Base-by-base conservation (phyloP, 1,140 invertebrate genomes). In the Ips typographus region DNA sequence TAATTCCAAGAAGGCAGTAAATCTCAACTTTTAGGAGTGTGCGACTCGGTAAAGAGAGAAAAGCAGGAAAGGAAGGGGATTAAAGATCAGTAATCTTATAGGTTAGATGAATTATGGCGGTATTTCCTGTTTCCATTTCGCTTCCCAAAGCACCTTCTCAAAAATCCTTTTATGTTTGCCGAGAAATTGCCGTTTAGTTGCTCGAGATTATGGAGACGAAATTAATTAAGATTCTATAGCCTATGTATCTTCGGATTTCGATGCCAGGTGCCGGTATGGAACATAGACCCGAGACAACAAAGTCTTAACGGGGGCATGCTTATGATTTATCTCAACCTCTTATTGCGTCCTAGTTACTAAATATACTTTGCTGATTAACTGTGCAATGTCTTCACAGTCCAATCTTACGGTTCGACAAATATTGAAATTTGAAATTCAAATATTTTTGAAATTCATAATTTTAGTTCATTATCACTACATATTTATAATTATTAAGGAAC, bases 61-160 rank as follows among this genome's bases (percentile, higher is more conserved):
- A 71, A 77, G 72, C 66, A 71, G 71, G 74, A 76, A 76, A 75
- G 78, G 81, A 83, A 83, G 84, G 84, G 86, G 86, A 88, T 88
- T 88, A 88, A 87, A 88, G 86, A 88, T 88, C 85, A 87, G 85
- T 87, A 87, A 88, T 88, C 86, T 88, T 85, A 85, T 83, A 83
- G 84, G 79, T 80, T 82, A 81, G 84, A 86, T 86, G 85, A 86
- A 80, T 86, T 86, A 86, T 86, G 84, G 82, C 82, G 82, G 75
- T 78, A 80, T 79, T 80, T 77, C 74, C 74, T 72, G 70, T 72
- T 72, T 72, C 74, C 76, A 74, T 78, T 77, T 75, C 78, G 79
- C 79, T 80, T 81, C 80, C 80, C 79, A 80, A 79, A 65, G 65
- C 63, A 70, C 74, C 72, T 72, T 65, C 72, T 75, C 74, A 79